Evolutionary conservation across 2,888 invertebrate genomes (phyloP), one percentile per base, ranked within the genome.

Genomic region (Drosophila colorata): DNA sequence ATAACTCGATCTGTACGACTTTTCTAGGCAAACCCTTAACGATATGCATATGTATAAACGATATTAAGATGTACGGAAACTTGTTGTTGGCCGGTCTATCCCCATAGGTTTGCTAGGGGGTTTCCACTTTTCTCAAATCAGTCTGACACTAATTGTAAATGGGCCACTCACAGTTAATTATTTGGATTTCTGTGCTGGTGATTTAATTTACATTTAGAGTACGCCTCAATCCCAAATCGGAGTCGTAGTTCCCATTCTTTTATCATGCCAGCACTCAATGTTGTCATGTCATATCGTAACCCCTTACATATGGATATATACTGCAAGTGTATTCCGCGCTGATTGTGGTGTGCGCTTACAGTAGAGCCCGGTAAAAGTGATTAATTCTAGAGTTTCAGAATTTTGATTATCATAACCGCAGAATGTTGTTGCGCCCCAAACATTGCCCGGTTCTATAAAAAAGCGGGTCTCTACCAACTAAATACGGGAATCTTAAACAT

Each of bases 201-300:
- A 43, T 68, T 69, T 46, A 35, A 63, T 72, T 63, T 53, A 25
- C 74, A 72, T 61, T 28, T 66, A 4, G 7, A 56, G 38, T 44
- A 18, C 25, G 52, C 64, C 46, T 58, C 46, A 28, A 55, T 63
- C 4, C 46, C 38, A 43, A 49, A 73, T 48, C 28, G 35, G 8
- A 38, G 16, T 38, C 11, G 11, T 6, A 35, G 44, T 1, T 35
- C 35, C n/a, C 23, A n/a, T 23, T 44, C 5, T 13, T 14, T 55
- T 64, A 66, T 64, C 65, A 18, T 6, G 20, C 25, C 1, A 13
- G 14, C 40, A 46, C 35, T 23, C n/a, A 41, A 58, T 52, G 31
- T 43, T 14, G 47, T 38, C 37, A 43, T 52, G 16, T 53, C 37
- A 55, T 51, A 47, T 31, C 40, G 16, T 25, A 33, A 4, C 5